phyloP scores from a whole-genome alignment of 2,888 invertebrate genomes.

The Watsonalla cultraria region DNA sequence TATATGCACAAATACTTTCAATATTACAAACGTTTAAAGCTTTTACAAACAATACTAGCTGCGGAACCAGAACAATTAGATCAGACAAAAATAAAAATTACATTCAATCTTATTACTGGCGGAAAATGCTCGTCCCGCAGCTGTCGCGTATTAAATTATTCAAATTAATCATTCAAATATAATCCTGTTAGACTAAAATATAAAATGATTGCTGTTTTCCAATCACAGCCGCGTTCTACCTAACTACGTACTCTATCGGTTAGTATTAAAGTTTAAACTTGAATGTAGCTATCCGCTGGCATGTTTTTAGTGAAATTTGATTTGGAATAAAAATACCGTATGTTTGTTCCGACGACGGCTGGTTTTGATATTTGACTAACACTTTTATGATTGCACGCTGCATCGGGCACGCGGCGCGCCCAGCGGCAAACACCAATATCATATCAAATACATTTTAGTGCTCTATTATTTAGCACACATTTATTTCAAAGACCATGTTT shows the following conservation, averaged over 20 bases:
- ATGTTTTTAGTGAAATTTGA: conserved; percentile 2
- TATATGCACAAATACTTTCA: too few relatives aligned
- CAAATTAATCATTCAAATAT: not conserved
- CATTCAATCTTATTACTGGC: not conserved
- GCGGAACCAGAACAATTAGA: too few relatives aligned
- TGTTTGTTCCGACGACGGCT: not conserved
- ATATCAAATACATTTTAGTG: not conserved
- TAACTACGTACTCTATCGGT: conserved; percentile 1
- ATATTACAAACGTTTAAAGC: too few relatives aligned
- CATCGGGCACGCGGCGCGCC: not conserved
- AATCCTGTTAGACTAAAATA: not conserved
- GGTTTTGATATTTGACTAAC: conserved; percentile 3
- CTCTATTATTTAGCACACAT: not conserved
- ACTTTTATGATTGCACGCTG: not conserved
- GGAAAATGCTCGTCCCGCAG: not conserved
- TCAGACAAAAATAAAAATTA: too few relatives aligned
- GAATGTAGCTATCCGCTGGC: not conserved
- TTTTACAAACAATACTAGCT: too few relatives aligned
- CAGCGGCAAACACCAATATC: not conserved
- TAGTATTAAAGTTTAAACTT: not conserved
- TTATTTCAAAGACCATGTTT: not conserved
- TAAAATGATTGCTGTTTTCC: not conserved
- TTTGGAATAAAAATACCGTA: conserved; percentile 1
- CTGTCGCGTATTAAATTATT: not conserved
- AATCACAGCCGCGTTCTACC: conserved; percentile 14